These are phyloP conservation scores for Promerops cafer DNA, from an alignment of 2,113 vertebrate genomes.

Conservation along the genomic window DNA sequence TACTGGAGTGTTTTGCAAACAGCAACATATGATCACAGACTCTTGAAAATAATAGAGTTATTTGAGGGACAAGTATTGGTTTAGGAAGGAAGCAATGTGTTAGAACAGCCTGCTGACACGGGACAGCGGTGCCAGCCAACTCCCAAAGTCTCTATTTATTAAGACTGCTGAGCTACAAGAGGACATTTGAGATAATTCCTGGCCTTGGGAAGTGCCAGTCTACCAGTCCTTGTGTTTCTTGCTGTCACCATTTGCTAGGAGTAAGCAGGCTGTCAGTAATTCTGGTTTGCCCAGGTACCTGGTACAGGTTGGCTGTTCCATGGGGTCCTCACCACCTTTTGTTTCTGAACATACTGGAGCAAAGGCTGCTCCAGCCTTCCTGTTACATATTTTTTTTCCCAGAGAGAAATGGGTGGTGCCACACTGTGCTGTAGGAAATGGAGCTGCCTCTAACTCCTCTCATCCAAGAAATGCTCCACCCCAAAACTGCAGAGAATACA, in stretches of 20 bases:
- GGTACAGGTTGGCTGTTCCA: neutral
- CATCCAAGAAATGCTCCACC: neutral
- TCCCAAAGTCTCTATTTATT: neutral
- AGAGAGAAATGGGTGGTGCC: neutral
- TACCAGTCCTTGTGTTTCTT: neutral
- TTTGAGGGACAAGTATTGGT: neutral
- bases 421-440: neutral
- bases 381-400: neutral
- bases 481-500: neutral
- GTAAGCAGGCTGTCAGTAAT: neutral
- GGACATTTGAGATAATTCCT: neutral
- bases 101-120: neutral
- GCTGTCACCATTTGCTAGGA: neutral
- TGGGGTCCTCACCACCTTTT: neutral
- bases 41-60: neutral
- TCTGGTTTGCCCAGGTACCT: neutral
- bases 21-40: neutral
- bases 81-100: constrained; percentile 27
- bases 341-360: neutral
- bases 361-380: neutral
- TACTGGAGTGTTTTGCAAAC: neutral
- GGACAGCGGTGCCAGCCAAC: neutral
- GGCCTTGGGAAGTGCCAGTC: neutral
- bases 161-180: neutral
- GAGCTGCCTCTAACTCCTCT: neutral